A percentile compares a stretch with the other conserved stretches of the same genome.
Evolutionary conservation across 2,797 vertebrate genomes (phyloP).

Genomic region (Glossophaga mutica): DNA sequence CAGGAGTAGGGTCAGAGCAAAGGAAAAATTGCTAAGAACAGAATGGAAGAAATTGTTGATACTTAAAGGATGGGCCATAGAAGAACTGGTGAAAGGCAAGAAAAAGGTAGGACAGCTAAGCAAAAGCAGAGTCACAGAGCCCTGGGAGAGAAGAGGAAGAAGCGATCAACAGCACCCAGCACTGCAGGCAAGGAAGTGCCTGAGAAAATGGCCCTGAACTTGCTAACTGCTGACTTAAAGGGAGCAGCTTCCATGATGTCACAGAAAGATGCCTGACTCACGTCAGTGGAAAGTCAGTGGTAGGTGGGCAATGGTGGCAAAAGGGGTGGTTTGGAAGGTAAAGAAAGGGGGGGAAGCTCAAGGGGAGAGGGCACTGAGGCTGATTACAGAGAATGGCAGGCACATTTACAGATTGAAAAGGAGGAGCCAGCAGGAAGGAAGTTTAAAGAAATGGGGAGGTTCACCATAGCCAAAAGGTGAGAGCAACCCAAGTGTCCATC

Average conservation of each 20-base stretch:
- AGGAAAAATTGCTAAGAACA: background rate
- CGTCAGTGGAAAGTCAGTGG: background rate
- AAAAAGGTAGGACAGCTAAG: background rate
- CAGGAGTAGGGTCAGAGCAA: background rate
- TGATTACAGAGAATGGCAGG: background rate
- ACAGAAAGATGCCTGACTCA: background rate
- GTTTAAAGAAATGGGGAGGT: background rate
- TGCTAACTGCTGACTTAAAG: background rate
- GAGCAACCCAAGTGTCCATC: background rate
- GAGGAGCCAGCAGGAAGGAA: background rate
- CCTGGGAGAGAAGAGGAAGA: background rate
- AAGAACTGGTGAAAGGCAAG: background rate
- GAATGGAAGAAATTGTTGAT: background rate
- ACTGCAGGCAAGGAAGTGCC: background rate
- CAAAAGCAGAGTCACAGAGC: background rate
- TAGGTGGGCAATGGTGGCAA: background rate
- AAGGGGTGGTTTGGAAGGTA: background rate
- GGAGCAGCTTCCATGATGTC: background rate
- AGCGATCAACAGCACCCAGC: background rate
- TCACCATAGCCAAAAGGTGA: background rate
- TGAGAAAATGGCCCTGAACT: background rate
- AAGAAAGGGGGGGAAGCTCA: background rate
- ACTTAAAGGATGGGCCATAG: background rate
- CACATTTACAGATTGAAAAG: background rate
- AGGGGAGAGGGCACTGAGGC: background rate